Conservation (phyloP, 2,888 invertebrate species). For the Ceraclea dissimilis region DNA sequence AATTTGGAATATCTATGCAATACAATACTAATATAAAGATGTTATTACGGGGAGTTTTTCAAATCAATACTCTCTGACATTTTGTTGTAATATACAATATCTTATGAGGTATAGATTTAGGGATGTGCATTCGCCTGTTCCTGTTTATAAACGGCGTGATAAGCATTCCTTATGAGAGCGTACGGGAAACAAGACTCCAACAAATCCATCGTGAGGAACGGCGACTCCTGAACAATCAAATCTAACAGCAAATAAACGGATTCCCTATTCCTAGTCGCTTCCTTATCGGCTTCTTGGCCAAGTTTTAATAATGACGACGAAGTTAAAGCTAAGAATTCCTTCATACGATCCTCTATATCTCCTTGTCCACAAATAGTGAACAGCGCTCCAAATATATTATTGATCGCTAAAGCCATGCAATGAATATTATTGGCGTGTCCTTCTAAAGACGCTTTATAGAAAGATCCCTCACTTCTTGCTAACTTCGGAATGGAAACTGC, state of each 20-base stretch:
- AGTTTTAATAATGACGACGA: constrained; percentile 91
- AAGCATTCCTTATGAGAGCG: constrained; percentile 94
- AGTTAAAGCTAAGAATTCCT: constrained; percentile 88
- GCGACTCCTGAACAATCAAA: constrained; percentile 96
- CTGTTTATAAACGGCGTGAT: constrained; percentile 91
- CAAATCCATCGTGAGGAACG: constrained; percentile 97
- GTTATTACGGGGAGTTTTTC: too few relatives aligned
- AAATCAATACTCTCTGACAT: too few relatives aligned
- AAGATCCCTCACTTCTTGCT: constrained; percentile 83
- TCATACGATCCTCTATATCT: constrained; percentile 96
- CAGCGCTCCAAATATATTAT: constrained; percentile 91
- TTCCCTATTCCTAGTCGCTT: constrained; percentile 88
- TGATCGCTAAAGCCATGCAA: constrained; percentile 94
- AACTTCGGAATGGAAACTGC: constrained; percentile 95
- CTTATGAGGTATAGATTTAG: too few relatives aligned
- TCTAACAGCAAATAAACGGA: constrained; percentile 95
- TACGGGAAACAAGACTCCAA: constrained; percentile 99
- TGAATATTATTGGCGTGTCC: constrained; percentile 99
- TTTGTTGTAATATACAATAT: too few relatives aligned
- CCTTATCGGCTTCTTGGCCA: constrained; percentile 93
- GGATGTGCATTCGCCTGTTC: constrained; percentile 58
- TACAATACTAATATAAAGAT: too few relatives aligned
- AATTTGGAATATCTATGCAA: too few relatives aligned
- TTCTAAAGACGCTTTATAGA: constrained; percentile 78
- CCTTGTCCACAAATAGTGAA: constrained; percentile 94